Conservation (phyloP, 2,888 invertebrate genomes). For the Fragum sueziense region DNA sequence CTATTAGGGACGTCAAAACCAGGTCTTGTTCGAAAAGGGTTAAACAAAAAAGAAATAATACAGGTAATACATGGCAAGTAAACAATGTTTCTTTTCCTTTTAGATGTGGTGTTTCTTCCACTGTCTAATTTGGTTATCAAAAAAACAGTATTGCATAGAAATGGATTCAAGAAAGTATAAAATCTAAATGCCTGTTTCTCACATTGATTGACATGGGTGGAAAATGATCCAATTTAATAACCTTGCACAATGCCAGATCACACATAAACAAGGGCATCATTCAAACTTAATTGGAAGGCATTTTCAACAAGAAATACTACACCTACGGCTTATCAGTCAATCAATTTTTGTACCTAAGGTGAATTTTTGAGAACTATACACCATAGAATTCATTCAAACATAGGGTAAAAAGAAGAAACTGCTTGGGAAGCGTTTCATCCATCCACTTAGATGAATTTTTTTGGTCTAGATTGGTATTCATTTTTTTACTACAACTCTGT, state of each 20-base stretch:
- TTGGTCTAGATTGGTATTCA: too few relatives aligned
- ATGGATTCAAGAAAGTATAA: not conserved
- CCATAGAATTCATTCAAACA: not conserved
- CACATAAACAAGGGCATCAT: slow-evolving; percentile 6
- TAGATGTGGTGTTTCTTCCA: too few relatives aligned
- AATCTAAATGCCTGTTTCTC: not conserved
- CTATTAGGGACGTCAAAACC: too few relatives aligned
- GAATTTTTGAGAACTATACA: not conserved
- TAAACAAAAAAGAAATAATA: too few relatives aligned
- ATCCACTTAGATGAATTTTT: too few relatives aligned
- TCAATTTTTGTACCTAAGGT: not conserved
- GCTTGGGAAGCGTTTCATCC: too few relatives aligned
- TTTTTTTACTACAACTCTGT: too few relatives aligned
- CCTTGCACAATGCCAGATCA: not conserved
- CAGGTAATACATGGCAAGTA: too few relatives aligned
- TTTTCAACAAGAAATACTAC: not conserved
- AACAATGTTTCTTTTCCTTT: too few relatives aligned
- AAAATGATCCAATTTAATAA: not conserved
- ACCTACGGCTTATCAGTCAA: slow-evolving; percentile 4
- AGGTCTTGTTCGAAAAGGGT: too few relatives aligned
- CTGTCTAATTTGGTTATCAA: too few relatives aligned
- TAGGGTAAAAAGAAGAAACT: not conserved
- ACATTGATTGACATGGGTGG: not conserved
- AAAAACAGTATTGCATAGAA: not conserved
- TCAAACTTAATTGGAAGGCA: not conserved